A percentile compares a stretch with the other conserved stretches of the same genome.
These are phyloP conservation scores for Drosophila paulistorum DNA, from an alignment of 1,140 invertebrate genomes.

Conservation along the genomic window DNA sequence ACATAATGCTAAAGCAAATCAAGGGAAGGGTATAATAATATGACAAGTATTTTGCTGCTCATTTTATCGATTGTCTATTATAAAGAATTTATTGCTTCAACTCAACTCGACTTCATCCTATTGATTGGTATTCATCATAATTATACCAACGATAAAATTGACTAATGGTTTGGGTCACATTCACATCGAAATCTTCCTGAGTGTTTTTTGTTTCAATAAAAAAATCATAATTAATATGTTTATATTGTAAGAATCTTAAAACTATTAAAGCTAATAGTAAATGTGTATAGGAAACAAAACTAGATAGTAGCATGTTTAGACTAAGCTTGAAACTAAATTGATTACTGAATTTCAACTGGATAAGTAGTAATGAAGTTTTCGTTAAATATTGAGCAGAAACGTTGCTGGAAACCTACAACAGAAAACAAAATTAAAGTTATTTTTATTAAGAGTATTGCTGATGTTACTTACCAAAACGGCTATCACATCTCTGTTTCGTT, in stretches of 20 bases:
- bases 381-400: slow-evolving; percentile 28
- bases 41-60: too few species aligned
- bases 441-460: neutral
- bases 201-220: slow-evolving; percentile 16
- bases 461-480: slow-evolving; percentile 48
- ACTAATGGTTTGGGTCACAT: slow-evolving; percentile 63
- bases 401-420: slow-evolving; percentile 40
- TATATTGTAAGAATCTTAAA: slow-evolving; percentile 11
- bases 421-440: neutral
- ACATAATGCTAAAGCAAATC: too few species aligned
- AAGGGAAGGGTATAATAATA: too few species aligned
- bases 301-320: slow-evolving; percentile 22
- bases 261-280: slow-evolving; percentile 31
- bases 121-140: slow-evolving; percentile 58
- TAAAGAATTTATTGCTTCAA: slow-evolving; percentile 28
- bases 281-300: slow-evolving; percentile 6
- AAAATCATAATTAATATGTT: slow-evolving; percentile 24
- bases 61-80: too few species aligned
- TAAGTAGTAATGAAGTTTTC: slow-evolving; percentile 4
- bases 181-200: slow-evolving; percentile 45
- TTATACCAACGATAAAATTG: slow-evolving; percentile 54
- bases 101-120: too few species aligned
- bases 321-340: slow-evolving; percentile 11
- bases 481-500: slow-evolving; percentile 42
- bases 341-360: slow-evolving; percentile 9